Conservation (phyloP, 2,888 invertebrate species). For the Pandemis heparana region DNA sequence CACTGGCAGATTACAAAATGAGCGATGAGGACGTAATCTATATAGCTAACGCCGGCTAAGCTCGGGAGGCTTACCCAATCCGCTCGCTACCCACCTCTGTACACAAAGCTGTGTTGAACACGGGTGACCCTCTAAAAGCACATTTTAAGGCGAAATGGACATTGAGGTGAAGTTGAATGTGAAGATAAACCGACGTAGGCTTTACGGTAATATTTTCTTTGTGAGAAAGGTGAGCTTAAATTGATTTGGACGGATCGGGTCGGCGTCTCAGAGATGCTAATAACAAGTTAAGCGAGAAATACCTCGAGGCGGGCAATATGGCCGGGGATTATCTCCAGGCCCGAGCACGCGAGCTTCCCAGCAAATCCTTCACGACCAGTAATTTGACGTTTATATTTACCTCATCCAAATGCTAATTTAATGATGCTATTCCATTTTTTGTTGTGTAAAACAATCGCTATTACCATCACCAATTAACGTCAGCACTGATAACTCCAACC, state of each 20-base stretch:
- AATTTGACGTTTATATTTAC: slow-evolving; percentile 4
- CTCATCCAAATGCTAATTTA: slow-evolving; percentile 20
- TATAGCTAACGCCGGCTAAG: slow-evolving; percentile 39
- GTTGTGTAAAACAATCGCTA: slow-evolving; percentile 24
- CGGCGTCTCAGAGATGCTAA: slow-evolving; percentile 56
- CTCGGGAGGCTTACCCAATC: slow-evolving; percentile 40
- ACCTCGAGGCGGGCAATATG: slow-evolving; percentile 50
- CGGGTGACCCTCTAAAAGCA: slow-evolving; percentile 46
- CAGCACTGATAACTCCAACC: slow-evolving; percentile 40
- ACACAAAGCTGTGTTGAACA: slow-evolving; percentile 28
- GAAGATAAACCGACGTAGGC: slow-evolving; percentile 50
- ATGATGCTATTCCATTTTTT: slow-evolving; percentile 24
- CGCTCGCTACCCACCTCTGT: slow-evolving; percentile 24
- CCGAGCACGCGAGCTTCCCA: slow-evolving; percentile 40
- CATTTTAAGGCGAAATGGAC: slow-evolving; percentile 49
- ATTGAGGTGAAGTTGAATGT: slow-evolving; percentile 47
- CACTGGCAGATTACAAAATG: slow-evolving; percentile 55
- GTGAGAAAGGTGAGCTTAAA: slow-evolving; percentile 60
- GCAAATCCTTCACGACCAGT: slow-evolving; percentile 32
- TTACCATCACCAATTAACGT: slow-evolving; percentile 18
- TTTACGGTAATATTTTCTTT: slow-evolving; percentile 59
- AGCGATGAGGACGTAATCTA: slow-evolving; percentile 56
- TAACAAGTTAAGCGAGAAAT: slow-evolving; percentile 56
- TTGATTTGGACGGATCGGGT: slow-evolving; percentile 64
- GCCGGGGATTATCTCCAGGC: slow-evolving; percentile 49